Evolutionary conservation across 2,888 invertebrate species (phyloP).

Genomic region (Lepidocyrtinus sp.): DNA sequence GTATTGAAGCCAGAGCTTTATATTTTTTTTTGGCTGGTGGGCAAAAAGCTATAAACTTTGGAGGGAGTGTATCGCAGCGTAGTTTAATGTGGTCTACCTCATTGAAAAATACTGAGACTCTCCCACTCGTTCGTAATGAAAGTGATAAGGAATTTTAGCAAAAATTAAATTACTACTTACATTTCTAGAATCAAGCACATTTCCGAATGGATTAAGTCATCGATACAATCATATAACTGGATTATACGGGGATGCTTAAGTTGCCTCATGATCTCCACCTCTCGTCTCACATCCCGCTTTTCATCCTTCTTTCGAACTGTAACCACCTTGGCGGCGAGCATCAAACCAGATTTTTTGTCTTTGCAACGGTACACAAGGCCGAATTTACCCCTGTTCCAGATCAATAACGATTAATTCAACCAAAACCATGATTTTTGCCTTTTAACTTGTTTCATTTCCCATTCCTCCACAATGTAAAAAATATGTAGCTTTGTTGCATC

Average conservation of each 20-base stretch:
- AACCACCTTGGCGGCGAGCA: conserved; percentile 94
- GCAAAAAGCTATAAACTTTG: background rate
- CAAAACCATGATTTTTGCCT: background rate
- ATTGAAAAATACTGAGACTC: background rate
- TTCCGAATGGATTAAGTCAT: conserved; percentile 84
- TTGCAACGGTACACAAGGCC: conserved; percentile 95
- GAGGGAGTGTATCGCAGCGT: background rate
- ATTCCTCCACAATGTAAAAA: no score
- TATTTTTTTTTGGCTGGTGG: background rate
- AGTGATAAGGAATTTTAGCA: background rate
- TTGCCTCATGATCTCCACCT: conserved; percentile 96
- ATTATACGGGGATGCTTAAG: conserved; percentile 96
- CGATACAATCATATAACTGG: conserved; percentile 98
- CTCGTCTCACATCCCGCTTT: conserved; percentile 91
- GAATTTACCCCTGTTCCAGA: conserved; percentile 88
- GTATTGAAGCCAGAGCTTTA: no score
- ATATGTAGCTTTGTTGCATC: no score
- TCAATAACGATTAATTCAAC: conserved; percentile 70
- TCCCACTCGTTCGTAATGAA: background rate
- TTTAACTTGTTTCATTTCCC: no score
- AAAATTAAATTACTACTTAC: conserved; percentile 81
- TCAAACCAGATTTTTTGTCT: conserved; percentile 85
- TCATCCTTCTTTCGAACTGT: conserved; percentile 89
- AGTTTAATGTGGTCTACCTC: no score
- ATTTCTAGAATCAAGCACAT: conserved; percentile 98